Conservation (phyloP, 2,797 vertebrate species). For the Acanthornis magna region DNA sequence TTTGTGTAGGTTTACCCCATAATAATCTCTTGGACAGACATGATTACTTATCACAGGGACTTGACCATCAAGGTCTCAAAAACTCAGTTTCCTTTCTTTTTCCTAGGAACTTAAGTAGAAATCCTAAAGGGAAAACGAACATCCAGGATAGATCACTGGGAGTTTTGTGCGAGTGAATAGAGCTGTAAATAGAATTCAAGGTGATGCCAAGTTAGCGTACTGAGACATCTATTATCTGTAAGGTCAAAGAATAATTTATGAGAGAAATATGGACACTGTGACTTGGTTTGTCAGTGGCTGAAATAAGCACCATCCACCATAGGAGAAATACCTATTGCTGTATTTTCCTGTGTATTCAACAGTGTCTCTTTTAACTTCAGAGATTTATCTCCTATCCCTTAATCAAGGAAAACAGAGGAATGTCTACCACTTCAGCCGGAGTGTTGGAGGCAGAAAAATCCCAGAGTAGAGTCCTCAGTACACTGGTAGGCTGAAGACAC, state of each 20-base stretch:
- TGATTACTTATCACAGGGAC: background rate
- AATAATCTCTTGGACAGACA: background rate
- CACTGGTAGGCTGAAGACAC: background rate
- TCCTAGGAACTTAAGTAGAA: background rate
- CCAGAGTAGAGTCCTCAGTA: background rate
- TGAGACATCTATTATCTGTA: background rate
- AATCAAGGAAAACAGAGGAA: background rate
- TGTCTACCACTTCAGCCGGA: background rate
- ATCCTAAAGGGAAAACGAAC: background rate
- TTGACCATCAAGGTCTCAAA: background rate
- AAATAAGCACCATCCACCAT: background rate
- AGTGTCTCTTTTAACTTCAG: background rate
- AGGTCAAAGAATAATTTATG: background rate
- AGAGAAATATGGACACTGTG: background rate
- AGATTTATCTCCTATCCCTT: background rate
- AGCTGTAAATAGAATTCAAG: background rate
- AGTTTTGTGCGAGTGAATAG: background rate
- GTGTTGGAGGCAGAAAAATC: background rate
- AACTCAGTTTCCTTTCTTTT: background rate
- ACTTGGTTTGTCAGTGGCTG: background rate
- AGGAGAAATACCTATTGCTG: background rate
- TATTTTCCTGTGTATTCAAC: background rate
- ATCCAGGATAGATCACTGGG: background rate
- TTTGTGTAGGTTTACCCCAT: background rate
- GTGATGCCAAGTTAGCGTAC: background rate